Evolutionary conservation across 2,888 invertebrate species (phyloP), one percentile per base, ranked within the genome.

Genomic region (Hydropsyche betteni): DNA sequence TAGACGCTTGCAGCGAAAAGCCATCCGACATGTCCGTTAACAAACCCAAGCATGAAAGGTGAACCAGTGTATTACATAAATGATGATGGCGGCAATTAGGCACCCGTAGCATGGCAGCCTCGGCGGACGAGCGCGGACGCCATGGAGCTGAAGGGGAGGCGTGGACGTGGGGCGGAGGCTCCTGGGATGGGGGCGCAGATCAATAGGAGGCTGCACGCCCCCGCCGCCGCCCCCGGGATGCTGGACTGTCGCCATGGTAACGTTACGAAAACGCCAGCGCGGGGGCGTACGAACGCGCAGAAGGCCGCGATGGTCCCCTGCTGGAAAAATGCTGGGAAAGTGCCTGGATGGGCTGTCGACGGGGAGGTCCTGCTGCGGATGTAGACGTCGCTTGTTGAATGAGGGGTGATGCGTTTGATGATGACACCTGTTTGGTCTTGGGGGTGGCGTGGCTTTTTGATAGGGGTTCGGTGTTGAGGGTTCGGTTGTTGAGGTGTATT

Each of bases 211-310:
- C 74, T 72, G 44, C 74, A 58, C 68, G 53, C 55, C 68, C 74
- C 69, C 76, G 44, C 77, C 76, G 77, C 77, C 76, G 38, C 74
- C 75, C 68, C 68, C 69, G 73, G 74, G 75, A 64, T 75, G 75
- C 75, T 64, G 81, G 81, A 80, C 80, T 82, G 86, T 83, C 82
- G 77, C 83, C 85, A 86, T 86, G 84, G 83, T 81, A 80, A 87
- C 87, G 75, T 71, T 74, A 70, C 74, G 74, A 77, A 77, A 77
- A 76, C 73, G 75, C 70, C 68, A 53, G 69, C 70, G 73, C 73
- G 75, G 75, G 77, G 75, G 75, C 68, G 76, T 38, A 34, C 34
- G 53, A 34, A 72, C 36, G 24, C 36, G 58, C 58, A 34, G 36
- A 36, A 72, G 16, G 14, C 72, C 6, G 24, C 24, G 24, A 24